These are phyloP conservation scores for Plestiodon gilberti DNA, from an alignment of 2,113 vertebrate genomes.

Conservation along the genomic window DNA sequence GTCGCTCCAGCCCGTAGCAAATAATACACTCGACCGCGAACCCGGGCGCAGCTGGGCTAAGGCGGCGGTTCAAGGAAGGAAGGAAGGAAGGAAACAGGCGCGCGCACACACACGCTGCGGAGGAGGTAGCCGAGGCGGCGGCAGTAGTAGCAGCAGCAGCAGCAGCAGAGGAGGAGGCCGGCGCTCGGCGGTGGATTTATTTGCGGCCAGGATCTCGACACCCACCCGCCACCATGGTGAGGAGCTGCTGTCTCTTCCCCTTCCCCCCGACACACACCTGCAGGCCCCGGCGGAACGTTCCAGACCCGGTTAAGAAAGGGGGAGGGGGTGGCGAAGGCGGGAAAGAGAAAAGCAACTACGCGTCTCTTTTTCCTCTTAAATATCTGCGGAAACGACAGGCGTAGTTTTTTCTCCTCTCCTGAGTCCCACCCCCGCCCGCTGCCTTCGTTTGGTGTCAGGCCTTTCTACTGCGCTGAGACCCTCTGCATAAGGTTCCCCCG, in stretches of 20 bases:
- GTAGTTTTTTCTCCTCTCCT: background rate
- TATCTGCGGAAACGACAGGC: background rate
- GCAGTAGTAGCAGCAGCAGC: background rate
- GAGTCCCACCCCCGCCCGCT: slow-evolving; percentile 37
- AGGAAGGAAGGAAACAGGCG: background rate
- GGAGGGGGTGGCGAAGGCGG: background rate
- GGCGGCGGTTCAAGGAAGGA: background rate
- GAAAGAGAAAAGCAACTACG: too few relatives aligned
- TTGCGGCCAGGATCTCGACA: slow-evolving; percentile 42
- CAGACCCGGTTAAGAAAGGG: slow-evolving; percentile 11
- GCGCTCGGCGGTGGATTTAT: slow-evolving; percentile 39
- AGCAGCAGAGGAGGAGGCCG: background rate
- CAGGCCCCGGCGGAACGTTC: slow-evolving; percentile 43
- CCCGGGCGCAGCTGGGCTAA: background rate
- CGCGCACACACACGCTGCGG: background rate
- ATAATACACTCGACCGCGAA: background rate
- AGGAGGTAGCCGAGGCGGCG: background rate
- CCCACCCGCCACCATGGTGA: slow-evolving; percentile 68
- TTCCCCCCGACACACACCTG: background rate
- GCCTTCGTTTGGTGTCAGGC: background rate
- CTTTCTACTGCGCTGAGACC: background rate
- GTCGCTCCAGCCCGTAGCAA: background rate
- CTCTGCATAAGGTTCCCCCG: background rate
- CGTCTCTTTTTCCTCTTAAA: background rate
- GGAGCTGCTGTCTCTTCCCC: slow-evolving; percentile 12